Evolutionary conservation across 2,797 vertebrate genomes (phyloP).

Genomic region (Crocidura indochinensis): DNA sequence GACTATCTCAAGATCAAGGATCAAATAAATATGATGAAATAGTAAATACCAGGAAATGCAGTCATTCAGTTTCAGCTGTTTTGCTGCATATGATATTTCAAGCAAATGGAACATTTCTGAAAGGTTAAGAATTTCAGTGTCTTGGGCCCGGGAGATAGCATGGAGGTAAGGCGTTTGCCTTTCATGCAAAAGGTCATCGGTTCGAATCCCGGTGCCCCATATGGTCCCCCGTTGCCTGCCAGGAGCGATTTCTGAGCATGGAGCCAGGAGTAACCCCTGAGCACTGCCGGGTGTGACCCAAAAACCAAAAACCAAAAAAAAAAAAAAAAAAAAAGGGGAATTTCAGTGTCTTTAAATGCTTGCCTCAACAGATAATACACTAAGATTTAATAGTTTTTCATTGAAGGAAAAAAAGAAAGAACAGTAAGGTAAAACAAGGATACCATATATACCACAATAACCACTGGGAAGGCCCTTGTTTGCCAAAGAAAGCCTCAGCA

Average conservation of each 20-base stretch:
- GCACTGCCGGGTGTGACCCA: too few relatives aligned
- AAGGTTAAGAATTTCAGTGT: constrained; percentile 29
- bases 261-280: too few relatives aligned
- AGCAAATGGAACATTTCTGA: constrained; percentile 51
- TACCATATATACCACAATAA: constrained; percentile 68
- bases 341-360: constrained; percentile 66
- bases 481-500: constrained; percentile 75
- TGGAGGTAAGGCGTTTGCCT: too few relatives aligned
- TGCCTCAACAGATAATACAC: constrained; percentile 72
- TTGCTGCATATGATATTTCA: constrained; percentile 71
- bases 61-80: constrained; percentile 16
- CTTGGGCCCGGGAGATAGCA: too few relatives aligned
- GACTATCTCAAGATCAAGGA: neutral
- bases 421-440: constrained; percentile 59
- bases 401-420: constrained; percentile 18
- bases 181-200: too few relatives aligned
- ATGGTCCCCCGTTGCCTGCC: too few relatives aligned
- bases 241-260: too few relatives aligned
- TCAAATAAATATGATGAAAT: constrained; percentile 47
- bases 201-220: too few relatives aligned
- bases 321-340: too few relatives aligned
- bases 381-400: constrained; percentile 75
- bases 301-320: too few relatives aligned
- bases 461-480: constrained; percentile 65
- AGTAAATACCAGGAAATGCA: constrained; percentile 33